Percentiles rank a stretch among this genome's conserved stretches.
phyloP scores from a whole-genome alignment of 2,797 vertebrate genomes.

The Lithobates pipiens region DNA sequence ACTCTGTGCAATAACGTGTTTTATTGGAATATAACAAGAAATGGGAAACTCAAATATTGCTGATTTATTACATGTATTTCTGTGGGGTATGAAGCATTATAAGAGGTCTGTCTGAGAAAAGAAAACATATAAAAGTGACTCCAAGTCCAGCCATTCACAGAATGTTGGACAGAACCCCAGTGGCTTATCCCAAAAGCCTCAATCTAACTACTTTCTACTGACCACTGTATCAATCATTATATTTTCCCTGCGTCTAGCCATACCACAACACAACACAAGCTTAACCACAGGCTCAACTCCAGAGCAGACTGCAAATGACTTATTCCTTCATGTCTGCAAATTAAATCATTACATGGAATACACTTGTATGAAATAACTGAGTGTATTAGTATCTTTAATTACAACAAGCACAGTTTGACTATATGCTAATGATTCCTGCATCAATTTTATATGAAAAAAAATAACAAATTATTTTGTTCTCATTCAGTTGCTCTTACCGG shows the following conservation, averaged over 20 bases:
- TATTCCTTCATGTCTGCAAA: not conserved
- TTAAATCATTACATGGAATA: too few species aligned
- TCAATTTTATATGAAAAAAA: too few species aligned
- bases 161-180: slow-evolving; percentile 36
- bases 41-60: slow-evolving; percentile 1
- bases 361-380: too few species aligned
- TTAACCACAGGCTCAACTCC: not conserved
- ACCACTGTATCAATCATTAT: slow-evolving; percentile 8
- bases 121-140: slow-evolving; percentile 40
- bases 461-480: too few species aligned
- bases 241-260: not conserved
- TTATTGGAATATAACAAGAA: slow-evolving; percentile 31
- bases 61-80: slow-evolving; percentile 31
- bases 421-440: too few species aligned
- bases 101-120: slow-evolving; percentile 33
- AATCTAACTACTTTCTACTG: not conserved
- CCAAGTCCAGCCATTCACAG: slow-evolving; percentile 49
- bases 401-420: too few species aligned
- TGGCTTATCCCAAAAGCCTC: slow-evolving; percentile 24
- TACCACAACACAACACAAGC: not conserved
- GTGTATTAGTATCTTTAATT: too few species aligned
- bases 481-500: too few species aligned
- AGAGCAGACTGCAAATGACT: not conserved
- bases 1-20: slow-evolving; percentile 5
- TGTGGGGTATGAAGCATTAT: slow-evolving; percentile 8